Evolutionary conservation across 2,888 invertebrate species (phyloP), one percentile per base, ranked within the genome.

Genomic region (Platycnemis pennipes): DNA sequence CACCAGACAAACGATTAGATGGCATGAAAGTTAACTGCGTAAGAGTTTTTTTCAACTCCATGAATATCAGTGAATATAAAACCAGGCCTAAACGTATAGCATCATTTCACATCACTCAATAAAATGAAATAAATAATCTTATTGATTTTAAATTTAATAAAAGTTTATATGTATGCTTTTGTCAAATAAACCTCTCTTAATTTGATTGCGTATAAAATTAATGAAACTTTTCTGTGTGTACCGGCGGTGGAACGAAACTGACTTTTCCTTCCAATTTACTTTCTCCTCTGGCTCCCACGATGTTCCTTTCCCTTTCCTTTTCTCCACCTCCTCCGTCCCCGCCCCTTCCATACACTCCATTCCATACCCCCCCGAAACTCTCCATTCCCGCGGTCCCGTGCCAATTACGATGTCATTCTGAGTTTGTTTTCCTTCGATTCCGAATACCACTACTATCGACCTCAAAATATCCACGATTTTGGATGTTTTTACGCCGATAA

Each of bases 351-450:
- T 26, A 63, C 63, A 63, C 63, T 63, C 53, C 53, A 13, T 8
- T 2, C 53, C 53, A 13, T 8, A 11, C 16, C 8, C 5, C 2
- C 26, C n/a, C 26, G 63, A 22, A 63, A 63, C 22, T 7, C 63
- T 26, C 1, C 37, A 49, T 37, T 2, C 77, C 77, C 13, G 16
- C 77, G 37, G 2, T 26, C 69, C 31, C 16, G 77, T 37, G 31
- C 77, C 77, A 77, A 77, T 77, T 77, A 77, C 77, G 77, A 5
- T 37, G 77, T 77, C 31, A 77, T 77, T 37, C 77, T 26, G 11
- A 37, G 77, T 77, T 77, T 77, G 77, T 77, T 77, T 77, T 77
- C 77, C 77, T 77, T 77, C 77, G 37, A 77, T 77, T 77, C 77
- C 77, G n/a, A 11, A 13, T 37, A 22, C 37, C 37, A 37, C 77